phyloP scores from a whole-genome alignment of 2,888 invertebrate genomes.

The Hyalella azteca region DNA sequence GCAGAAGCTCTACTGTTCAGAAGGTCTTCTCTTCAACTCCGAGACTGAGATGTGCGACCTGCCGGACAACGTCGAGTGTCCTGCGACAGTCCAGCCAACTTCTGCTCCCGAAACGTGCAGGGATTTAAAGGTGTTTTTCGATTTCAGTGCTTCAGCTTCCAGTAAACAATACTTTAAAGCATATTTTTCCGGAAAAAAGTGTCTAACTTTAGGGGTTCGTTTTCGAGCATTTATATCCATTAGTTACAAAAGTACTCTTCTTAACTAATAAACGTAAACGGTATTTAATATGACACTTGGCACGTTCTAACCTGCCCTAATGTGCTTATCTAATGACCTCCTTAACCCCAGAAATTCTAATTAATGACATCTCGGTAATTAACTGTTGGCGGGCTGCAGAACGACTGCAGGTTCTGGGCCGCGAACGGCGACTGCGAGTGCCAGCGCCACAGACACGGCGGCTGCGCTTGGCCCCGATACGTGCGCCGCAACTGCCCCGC shows the following conservation, averaged over 20 bases:
- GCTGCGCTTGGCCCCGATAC: constrained; percentile 44
- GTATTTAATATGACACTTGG: no score
- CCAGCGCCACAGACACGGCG: constrained; percentile 11
- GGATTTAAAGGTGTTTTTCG: constrained; percentile 29
- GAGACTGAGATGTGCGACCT: constrained; percentile 56
- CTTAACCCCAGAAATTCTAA: not conserved
- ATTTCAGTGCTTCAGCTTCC: no score
- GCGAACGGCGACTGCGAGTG: constrained; percentile 46
- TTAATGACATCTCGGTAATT: not conserved
- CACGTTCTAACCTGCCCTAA: no score
- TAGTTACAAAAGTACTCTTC: no score
- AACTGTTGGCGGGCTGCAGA: not conserved
- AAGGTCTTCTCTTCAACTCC: constrained; percentile 55
- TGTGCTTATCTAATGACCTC: not conserved
- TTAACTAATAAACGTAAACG: no score
- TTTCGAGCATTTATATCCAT: no score
- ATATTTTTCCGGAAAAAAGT: no score
- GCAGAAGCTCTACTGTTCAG: constrained; percentile 52
- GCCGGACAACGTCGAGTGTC: constrained; percentile 58
- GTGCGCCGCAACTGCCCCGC: constrained; percentile 47
- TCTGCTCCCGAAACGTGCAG: constrained; percentile 6
- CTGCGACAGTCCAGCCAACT: constrained; percentile 35
- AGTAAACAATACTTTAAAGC: no score
- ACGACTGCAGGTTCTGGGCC: constrained; percentile 42
- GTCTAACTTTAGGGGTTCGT: no score